A percentile compares a stretch with the other conserved stretches of the same genome.
Conservation (phyloP, 2,888 invertebrate genomes). For the Trissolcus japonicus region DNA sequence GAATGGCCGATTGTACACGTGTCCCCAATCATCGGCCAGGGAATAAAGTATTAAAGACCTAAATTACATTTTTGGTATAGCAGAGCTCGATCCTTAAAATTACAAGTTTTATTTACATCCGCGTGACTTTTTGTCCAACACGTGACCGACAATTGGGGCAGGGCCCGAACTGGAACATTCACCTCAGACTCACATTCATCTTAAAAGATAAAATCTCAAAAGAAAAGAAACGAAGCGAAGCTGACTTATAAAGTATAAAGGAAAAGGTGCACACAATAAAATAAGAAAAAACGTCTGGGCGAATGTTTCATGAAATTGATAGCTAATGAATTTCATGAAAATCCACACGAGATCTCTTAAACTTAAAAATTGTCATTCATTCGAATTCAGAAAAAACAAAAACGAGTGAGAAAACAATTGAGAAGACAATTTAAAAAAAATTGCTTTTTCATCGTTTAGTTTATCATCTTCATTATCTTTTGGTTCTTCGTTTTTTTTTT, state of each 20-base stretch:
- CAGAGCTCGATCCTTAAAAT: constrained; percentile 17
- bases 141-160: constrained; percentile 25
- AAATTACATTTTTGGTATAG: constrained; percentile 43
- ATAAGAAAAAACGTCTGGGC: not conserved
- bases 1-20: not conserved
- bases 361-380: too few species aligned
- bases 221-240: not conserved
- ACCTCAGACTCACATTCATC: constrained; percentile 19
- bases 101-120: constrained; percentile 36
- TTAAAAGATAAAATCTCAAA: constrained; percentile 17
- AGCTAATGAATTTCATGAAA: too few species aligned
- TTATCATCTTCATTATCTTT: too few species aligned
- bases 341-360: not conserved
- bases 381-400: too few species aligned
- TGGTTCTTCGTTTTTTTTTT: too few species aligned
- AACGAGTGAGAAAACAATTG: too few species aligned
- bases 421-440: too few species aligned
- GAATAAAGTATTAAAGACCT: constrained; percentile 18
- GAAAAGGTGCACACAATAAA: not conserved
- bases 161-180: constrained; percentile 26
- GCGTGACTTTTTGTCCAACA: constrained; percentile 10
- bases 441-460: too few species aligned
- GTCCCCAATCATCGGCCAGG: constrained; percentile 23
- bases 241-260: not conserved
- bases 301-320: too few species aligned